Evolutionary conservation across 2,888 invertebrate species (phyloP), one percentile per base, ranked within the genome.

Genomic region (Gymnocheta viridis): DNA sequence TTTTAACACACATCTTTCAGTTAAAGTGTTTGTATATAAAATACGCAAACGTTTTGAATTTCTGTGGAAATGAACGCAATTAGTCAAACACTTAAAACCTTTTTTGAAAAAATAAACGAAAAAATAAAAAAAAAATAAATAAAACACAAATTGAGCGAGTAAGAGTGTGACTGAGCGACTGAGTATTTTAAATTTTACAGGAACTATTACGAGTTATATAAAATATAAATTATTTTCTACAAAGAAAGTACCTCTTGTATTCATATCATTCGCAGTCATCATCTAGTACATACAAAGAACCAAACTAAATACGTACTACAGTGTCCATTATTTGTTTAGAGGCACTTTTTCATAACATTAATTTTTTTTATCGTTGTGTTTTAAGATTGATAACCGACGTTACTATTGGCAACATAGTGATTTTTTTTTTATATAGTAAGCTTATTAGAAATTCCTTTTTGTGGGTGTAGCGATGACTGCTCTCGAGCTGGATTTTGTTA

Each of bases 1-100:
- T 22, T 27, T 38, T 24, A 4, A 10, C 17, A 49, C 22, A 10
- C 19, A 19, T 44, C 10, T 54, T n/a, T 29, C 22, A 44, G 32
- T 44, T 29, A 1, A 56, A 24, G 14, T 10, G 5, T 73, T n/a
- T 44, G n/a, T 56, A 60, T 49, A 41, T 70, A 17, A 62, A 62
- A 62, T 84, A 78, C 32, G 38, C 73, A 73, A 79, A 72, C 80
- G 82, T 84, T 85, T 85, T 83, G 76, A 84, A 85, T 82, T 86
- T 86, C 85, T 64, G 70, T 72, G 70, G 83, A 86, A 86, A 80
- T 88, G 82, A 87, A 85, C 87, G 88, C 90, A 90, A 90, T 90
- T 90, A 90, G 89, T 90, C 90, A 90, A 88, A 89, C 88, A 86
- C 84, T 85, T 84, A 82, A 86, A 85, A 85, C 85, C 79, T 78